Base-by-base conservation (phyloP, 2,888 invertebrate genomes). In the Amblyjoppa proteus region DNA sequence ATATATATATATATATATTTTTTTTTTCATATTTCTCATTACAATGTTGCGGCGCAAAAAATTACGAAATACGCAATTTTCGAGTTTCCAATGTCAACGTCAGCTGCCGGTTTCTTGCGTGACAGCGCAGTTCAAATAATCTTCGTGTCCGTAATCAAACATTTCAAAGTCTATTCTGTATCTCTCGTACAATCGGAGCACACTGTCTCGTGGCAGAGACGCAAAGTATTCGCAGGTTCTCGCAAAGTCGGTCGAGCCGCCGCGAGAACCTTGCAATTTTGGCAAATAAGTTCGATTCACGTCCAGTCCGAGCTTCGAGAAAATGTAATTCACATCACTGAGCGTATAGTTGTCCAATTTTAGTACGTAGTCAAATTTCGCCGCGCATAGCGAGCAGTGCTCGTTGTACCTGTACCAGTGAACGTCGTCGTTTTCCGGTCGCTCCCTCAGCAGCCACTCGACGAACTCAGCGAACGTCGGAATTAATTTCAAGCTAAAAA, bases 91-190 rank as follows among this genome's bases (percentile, higher is more conserved):
- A 25, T 16, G 64, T 11, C 34, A 74, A 28, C 73, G 68, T 81
- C 38, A 70, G 16, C 45, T 51, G 38, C 64, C 16, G 11, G 28
- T 38, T 45, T 61, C 0, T 58, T 20, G 61, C 25, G 25, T n/a
- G 13, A 87, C 25, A 34, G 64, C 88, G 82, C 94, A 94, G 80
- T 89, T 86, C 16, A 92, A 78, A 74, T 94, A 94, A 51, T 88
- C 88, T 38, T 90, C 87, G 49, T 90, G 81, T 38, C 90, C 85
- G 69, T 94, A 94, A 86, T 92, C 87, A 78, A 93, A 94, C 91
- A 94, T 93, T 77, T 94, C 91, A 82, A 94, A 94, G 70, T 94
- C 94, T 11, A 93, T 88, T 88, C 90, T 91, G 58, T 94, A 94
- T 78, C 91, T 90, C 34, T 91, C 81, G 28, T 93, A 93, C 51